Percentiles rank a stretch among this genome's conserved stretches.
Evolutionary conservation across 92 coral and sea anemone species (phyloP).

Genomic region (Paramuricea clavata): DNA sequence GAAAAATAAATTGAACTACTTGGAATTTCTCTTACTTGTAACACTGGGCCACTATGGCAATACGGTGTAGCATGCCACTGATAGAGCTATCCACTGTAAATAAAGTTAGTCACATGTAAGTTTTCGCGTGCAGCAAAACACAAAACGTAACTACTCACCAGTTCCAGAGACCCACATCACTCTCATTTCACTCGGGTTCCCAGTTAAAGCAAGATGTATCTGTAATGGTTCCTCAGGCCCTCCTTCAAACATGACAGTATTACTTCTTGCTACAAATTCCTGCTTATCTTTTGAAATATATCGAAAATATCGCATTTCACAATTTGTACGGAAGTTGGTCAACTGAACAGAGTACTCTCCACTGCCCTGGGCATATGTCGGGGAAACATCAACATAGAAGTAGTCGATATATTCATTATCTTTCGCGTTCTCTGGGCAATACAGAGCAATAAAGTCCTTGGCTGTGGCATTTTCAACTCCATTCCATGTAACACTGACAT

Average conservation of each 20-base stretch:
- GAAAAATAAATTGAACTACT: not conserved
- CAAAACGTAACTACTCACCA: not conserved
- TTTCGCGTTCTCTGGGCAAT: slow-evolving; percentile 81
- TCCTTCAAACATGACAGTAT: slow-evolving; percentile 79
- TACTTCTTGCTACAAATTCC: slow-evolving; percentile 76
- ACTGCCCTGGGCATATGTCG: slow-evolving; percentile 68
- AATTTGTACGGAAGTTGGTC: slow-evolving; percentile 52
- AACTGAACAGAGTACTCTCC: slow-evolving; percentile 52
- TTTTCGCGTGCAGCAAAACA: too few species aligned
- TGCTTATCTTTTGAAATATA: slow-evolving; percentile 36
- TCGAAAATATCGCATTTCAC: slow-evolving; percentile 67
- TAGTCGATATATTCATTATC: slow-evolving; percentile 80
- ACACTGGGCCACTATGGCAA: not conserved
- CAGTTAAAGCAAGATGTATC: slow-evolving; percentile 90
- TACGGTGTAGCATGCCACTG: not conserved
- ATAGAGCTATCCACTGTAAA: not conserved
- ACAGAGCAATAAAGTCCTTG: slow-evolving; percentile 78
- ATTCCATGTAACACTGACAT: slow-evolving; percentile 80
- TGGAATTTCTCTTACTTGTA: not conserved
- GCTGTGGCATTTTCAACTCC: slow-evolving; percentile 63
- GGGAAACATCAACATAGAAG: slow-evolving; percentile 55
- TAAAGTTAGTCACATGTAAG: too few species aligned
- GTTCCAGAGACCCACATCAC: slow-evolving; percentile 79
- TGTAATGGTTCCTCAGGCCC: slow-evolving; percentile 83
- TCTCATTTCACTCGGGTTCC: slow-evolving; percentile 91